phyloP scores from a whole-genome alignment of 53 echinoderm and acorn worm species.

The Holothuria scabra region DNA sequence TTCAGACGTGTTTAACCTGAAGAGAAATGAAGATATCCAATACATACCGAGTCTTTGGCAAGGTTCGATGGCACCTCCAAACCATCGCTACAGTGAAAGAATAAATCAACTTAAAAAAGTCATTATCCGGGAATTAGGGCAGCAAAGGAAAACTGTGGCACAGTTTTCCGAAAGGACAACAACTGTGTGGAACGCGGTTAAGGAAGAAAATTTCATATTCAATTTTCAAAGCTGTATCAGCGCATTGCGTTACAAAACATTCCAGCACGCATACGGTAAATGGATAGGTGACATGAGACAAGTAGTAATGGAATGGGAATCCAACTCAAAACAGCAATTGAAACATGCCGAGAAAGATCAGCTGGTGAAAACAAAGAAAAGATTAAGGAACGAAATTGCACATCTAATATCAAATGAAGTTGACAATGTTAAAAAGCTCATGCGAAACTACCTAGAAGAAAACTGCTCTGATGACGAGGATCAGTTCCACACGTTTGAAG shows the following conservation, averaged over 20 bases:
- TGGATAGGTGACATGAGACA: constrained; percentile 45
- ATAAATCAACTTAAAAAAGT: background rate
- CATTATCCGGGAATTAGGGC: background rate
- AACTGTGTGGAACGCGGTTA: constrained; percentile 16
- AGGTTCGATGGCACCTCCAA: constrained; percentile 45
- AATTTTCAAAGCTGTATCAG: background rate
- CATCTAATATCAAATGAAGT: background rate
- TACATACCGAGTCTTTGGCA: constrained; percentile 46
- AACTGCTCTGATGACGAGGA: constrained; percentile 22
- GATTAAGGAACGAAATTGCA: background rate
- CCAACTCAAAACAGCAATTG: background rate
- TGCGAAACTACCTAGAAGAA: background rate
- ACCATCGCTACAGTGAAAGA: constrained; percentile 46
- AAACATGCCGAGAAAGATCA: background rate
- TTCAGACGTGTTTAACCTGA: constrained; percentile 39
- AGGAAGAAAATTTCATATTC: constrained; percentile 41
- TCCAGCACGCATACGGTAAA: constrained; percentile 38
- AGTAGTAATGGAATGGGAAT: constrained; percentile 29
- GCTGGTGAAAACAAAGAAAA: background rate
- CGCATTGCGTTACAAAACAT: constrained; percentile 17
- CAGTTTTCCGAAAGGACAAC: background rate
- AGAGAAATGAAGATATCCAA: background rate
- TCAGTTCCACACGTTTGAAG: constrained; percentile 22
- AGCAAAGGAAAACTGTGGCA: background rate
- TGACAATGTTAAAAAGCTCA: background rate